Percentiles rank a stretch among this genome's conserved stretches.
phyloP scores from a whole-genome alignment of 2,888 invertebrate species.

The Ethmia dodecea region DNA sequence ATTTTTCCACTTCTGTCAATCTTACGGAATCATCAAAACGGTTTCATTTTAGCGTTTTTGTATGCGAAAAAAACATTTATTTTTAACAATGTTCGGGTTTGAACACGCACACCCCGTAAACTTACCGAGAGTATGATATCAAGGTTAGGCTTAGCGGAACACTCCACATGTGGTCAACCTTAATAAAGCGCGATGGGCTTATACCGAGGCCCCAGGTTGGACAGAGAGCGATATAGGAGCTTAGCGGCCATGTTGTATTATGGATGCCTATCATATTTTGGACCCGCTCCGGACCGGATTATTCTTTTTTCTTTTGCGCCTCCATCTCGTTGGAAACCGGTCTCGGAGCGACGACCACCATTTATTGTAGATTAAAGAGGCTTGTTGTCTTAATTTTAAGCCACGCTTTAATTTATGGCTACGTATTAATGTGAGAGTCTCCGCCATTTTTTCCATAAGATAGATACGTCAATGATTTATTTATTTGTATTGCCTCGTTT shows the following conservation, averaged over 20 bases:
- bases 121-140: slow-evolving; percentile 70
- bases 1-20: too few relatives aligned
- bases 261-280: slow-evolving; percentile 78
- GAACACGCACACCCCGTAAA: slow-evolving; percentile 59
- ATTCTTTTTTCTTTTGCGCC: slow-evolving; percentile 72
- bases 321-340: slow-evolving; percentile 67
- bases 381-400: slow-evolving; percentile 79
- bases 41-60: too few relatives aligned
- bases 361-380: slow-evolving; percentile 79
- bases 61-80: too few relatives aligned
- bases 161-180: slow-evolving; percentile 78
- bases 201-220: slow-evolving; percentile 36
- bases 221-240: slow-evolving; percentile 60
- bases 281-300: slow-evolving; percentile 74
- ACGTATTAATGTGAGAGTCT: slow-evolving; percentile 66
- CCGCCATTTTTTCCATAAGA: slow-evolving; percentile 64
- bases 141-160: slow-evolving; percentile 77
- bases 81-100: too few relatives aligned
- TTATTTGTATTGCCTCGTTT: slow-evolving; percentile 51
- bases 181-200: slow-evolving; percentile 68
- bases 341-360: slow-evolving; percentile 70
- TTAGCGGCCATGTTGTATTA: slow-evolving; percentile 78
- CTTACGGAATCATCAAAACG: too few relatives aligned
- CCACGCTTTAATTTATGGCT: slow-evolving; percentile 73
- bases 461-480: slow-evolving; percentile 67